Evolutionary conservation across 1,140 invertebrate genomes (phyloP).

Genomic region (Aphelenchoides fujianensis): DNA sequence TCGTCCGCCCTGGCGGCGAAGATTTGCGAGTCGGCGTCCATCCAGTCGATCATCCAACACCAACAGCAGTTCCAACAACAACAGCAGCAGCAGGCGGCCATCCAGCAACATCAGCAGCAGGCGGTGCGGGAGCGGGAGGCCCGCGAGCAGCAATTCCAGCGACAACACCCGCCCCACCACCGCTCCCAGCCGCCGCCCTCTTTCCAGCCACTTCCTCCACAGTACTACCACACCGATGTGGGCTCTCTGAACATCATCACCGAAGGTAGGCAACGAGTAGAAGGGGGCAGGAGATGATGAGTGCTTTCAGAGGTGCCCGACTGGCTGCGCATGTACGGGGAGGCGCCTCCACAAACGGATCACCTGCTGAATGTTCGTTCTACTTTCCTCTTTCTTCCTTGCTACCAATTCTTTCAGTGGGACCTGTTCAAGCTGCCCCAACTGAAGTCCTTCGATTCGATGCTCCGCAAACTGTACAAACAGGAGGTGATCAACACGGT

Average conservation of each 20-base stretch:
- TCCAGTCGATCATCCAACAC: conserved; percentile 26
- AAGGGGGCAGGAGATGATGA: conserved; percentile 1
- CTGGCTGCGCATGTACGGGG: conserved; percentile 38
- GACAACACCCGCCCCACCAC: conserved; percentile 12
- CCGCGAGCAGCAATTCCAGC: not conserved
- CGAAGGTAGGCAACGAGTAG: conserved; percentile 24
- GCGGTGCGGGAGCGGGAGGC: not conserved
- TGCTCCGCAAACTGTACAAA: conserved; percentile 50
- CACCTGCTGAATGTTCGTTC: conserved; percentile 43
- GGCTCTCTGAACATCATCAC: conserved; percentile 38
- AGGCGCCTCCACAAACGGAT: conserved; percentile 47
- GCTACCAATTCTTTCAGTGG: conserved; percentile 40
- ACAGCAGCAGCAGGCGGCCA: too few species aligned
- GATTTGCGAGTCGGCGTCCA: conserved; percentile 18
- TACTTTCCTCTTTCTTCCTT: conserved; percentile 16
- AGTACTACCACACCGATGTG: conserved; percentile 21
- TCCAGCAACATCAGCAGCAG: conserved; percentile 3
- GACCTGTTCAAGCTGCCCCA: conserved; percentile 42
- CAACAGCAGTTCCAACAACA: too few species aligned
- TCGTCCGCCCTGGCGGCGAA: conserved; percentile 7
- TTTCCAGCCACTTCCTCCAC: not conserved
- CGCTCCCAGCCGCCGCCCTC: not conserved
- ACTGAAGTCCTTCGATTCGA: conserved; percentile 39
- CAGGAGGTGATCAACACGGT: conserved; percentile 52
- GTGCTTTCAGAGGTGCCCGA: conserved; percentile 34